Evolutionary conservation across 2,113 vertebrate genomes (phyloP).

Genomic region (Shinisaurus crocodilurus): DNA sequence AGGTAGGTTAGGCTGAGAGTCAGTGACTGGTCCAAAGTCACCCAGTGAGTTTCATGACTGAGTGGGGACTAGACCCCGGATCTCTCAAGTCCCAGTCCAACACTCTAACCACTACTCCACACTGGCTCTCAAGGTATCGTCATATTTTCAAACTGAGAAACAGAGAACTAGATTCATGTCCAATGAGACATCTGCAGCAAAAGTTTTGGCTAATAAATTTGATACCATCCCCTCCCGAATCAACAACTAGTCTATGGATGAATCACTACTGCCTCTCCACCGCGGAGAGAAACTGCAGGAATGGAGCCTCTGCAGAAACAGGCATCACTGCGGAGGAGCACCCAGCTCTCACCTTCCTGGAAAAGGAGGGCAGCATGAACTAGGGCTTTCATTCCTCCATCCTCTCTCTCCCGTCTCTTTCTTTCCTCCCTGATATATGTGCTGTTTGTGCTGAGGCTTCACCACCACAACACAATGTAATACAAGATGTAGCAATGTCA

Average conservation of each 20-base stretch:
- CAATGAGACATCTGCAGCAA: background rate
- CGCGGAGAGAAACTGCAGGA: background rate
- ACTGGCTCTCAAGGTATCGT: background rate
- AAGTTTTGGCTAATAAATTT: background rate
- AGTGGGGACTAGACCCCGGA: no score
- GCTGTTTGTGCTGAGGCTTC: background rate
- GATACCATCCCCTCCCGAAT: background rate
- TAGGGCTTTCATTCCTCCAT: no score
- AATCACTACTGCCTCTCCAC: background rate
- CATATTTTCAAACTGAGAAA: slow-evolving; percentile 4
- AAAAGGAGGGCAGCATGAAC: background rate
- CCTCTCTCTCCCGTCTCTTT: background rate
- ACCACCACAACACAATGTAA: background rate
- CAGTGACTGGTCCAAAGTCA: no score
- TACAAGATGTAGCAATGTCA: background rate
- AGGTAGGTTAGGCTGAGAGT: no score
- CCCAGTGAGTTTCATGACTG: no score
- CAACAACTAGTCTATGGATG: background rate
- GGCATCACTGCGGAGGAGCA: background rate
- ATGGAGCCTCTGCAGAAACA: background rate
- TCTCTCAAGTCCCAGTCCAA: no score
- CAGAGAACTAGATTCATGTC: background rate
- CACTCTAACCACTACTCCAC: no score
- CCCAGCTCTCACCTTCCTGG: background rate
- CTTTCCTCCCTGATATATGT: background rate